Conservation (phyloP, 1,140 invertebrate genomes). For the Polypedilum vanderplanki region DNA sequence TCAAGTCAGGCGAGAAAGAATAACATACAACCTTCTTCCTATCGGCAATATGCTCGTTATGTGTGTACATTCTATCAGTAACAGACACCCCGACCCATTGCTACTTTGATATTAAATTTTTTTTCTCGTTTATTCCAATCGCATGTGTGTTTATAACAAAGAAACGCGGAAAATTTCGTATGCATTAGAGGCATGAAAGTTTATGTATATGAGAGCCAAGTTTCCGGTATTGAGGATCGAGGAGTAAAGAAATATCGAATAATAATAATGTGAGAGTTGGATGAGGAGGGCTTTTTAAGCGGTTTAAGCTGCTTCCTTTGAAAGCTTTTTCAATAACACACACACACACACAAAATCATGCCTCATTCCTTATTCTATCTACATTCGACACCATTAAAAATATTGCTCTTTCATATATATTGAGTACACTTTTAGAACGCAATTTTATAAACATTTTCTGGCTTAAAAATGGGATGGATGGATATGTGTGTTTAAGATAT, state of each 20-base stretch:
- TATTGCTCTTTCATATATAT: neutral
- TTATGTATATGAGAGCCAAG: neutral
- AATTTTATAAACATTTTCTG: no score
- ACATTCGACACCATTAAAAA: slow-evolving; percentile 8
- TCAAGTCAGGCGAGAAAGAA: neutral
- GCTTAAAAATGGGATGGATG: no score
- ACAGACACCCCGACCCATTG: no score
- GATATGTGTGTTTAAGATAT: no score
- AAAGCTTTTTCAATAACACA: no score
- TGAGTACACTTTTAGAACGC: no score
- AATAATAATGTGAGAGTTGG: neutral
- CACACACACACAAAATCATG: no score
- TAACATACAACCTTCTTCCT: neutral
- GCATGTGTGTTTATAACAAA: neutral
- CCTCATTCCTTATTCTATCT: neutral
- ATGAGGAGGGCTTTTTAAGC: neutral
- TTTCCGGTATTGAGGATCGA: neutral
- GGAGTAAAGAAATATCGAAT: neutral
- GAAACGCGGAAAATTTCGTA: slow-evolving; percentile 2
- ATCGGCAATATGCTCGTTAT: neutral
- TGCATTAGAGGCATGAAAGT: neutral
- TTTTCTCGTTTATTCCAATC: no score
- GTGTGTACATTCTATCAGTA: no score
- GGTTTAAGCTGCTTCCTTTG: neutral
- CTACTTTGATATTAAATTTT: no score